These are phyloP conservation scores for Eupithecia subumbrata DNA, from an alignment of 2,888 invertebrate genomes.

Conservation along the genomic window DNA sequence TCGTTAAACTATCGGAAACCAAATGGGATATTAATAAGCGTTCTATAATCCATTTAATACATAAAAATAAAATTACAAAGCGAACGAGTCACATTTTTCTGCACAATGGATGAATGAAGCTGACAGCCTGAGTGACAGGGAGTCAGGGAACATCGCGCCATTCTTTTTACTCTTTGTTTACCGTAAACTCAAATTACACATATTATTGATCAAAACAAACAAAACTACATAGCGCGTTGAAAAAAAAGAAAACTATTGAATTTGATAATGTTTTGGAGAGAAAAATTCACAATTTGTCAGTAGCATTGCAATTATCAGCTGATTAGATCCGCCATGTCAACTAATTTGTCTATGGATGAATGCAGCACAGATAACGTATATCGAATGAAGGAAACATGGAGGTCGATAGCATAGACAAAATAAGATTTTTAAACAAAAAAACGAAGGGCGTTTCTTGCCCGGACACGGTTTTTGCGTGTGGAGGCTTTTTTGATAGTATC, in stretches of 20 bases:
- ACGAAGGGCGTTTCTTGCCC: no score
- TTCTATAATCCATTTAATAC: constrained; percentile 64
- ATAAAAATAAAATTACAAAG: constrained; percentile 75
- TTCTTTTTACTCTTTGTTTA: constrained; percentile 60
- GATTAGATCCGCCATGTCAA: constrained; percentile 80
- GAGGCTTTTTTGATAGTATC: no score
- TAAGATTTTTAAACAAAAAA: no score
- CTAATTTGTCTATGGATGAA: constrained; percentile 51
- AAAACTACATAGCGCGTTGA: constrained; percentile 41
- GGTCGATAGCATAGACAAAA: not conserved
- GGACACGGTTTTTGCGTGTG: no score
- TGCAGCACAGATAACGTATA: not conserved
- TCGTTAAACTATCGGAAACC: constrained; percentile 57
- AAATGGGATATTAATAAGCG: constrained; percentile 62
- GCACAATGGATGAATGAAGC: constrained; percentile 81
- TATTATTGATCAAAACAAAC: constrained; percentile 44
- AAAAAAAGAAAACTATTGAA: constrained; percentile 13
- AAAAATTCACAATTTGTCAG: constrained; percentile 42
- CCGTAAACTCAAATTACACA: constrained; percentile 40
- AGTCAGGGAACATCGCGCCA: constrained; percentile 81
- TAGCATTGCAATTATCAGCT: constrained; percentile 78
- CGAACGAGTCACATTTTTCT: constrained; percentile 81
- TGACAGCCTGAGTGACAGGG: constrained; percentile 81
- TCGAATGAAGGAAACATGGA: not conserved
- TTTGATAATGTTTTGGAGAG: constrained; percentile 13